These are phyloP conservation scores for Falco punctatus DNA, from an alignment of 2,113 vertebrate genomes.

Conservation along the genomic window DNA sequence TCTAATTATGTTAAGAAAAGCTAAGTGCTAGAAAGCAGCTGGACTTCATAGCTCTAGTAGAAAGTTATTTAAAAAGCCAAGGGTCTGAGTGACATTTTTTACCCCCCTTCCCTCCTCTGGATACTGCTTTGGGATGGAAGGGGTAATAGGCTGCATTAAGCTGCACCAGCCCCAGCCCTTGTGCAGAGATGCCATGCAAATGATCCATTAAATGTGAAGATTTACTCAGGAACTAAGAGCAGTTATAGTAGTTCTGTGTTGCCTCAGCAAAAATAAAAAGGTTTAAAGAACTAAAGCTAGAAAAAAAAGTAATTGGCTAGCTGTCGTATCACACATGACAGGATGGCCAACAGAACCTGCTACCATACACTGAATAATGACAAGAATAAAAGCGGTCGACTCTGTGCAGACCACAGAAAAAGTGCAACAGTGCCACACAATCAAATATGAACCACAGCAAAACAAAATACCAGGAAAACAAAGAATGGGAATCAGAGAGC, in stretches of 20 bases:
- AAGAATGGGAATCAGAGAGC: neutral
- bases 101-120: neutral
- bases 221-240: neutral
- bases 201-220: neutral
- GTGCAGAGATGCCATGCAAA: neutral
- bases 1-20: neutral
- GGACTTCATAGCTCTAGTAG: neutral
- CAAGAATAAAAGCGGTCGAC: neutral
- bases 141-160: neutral
- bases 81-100: neutral
- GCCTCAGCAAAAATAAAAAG: neutral
- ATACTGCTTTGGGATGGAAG: neutral
- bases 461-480: neutral
- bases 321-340: neutral
- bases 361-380: neutral
- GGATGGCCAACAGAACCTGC: neutral
- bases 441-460: neutral
- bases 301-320: neutral
- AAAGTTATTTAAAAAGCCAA: neutral
- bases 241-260: neutral
- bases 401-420: neutral
- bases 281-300: neutral
- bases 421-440: neutral
- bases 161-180: neutral
- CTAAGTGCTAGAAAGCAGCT: constrained; percentile 5